phyloP scores from a whole-genome alignment of 2,797 vertebrate species.

The Mionectes olivaceus region DNA sequence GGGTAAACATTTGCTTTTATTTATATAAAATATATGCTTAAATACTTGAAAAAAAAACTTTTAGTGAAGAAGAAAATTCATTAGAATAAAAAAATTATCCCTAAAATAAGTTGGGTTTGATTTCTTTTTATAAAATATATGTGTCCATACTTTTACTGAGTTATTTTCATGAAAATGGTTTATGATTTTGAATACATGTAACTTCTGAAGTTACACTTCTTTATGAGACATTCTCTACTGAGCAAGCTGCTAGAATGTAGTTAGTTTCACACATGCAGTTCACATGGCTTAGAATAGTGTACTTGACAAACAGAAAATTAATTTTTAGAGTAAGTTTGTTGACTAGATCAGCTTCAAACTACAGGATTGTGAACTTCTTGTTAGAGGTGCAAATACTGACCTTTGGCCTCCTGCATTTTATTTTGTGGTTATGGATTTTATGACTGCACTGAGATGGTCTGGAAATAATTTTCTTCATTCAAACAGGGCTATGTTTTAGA shows the following conservation, averaged over 20 bases:
- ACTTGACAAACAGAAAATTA: not conserved
- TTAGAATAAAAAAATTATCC: not conserved
- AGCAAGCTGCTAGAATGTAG: not conserved
- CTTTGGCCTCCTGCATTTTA: not conserved
- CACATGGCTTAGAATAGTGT: not conserved
- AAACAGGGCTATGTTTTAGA: not conserved
- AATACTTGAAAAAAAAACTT: accelerated
- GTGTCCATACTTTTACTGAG: not conserved
- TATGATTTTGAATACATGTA: not conserved
- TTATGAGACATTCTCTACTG: not conserved
- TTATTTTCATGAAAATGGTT: not conserved
- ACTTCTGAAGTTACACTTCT: not conserved
- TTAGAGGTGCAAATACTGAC: not conserved
- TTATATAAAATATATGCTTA: not conserved
- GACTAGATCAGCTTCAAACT: not conserved
- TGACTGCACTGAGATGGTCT: accelerated
- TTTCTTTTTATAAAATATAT: not conserved
- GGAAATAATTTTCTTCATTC: not conserved
- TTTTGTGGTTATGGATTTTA: not conserved
- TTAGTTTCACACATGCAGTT: not conserved
- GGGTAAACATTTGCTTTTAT: not conserved
- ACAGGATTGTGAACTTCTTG: not conserved
- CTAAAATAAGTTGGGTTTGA: accelerated
- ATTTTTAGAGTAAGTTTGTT: not conserved
- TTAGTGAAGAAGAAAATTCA: not conserved